These are phyloP conservation scores for Hepsetus odoe DNA, from an alignment of 2,113 vertebrate genomes.

Conservation along the genomic window DNA sequence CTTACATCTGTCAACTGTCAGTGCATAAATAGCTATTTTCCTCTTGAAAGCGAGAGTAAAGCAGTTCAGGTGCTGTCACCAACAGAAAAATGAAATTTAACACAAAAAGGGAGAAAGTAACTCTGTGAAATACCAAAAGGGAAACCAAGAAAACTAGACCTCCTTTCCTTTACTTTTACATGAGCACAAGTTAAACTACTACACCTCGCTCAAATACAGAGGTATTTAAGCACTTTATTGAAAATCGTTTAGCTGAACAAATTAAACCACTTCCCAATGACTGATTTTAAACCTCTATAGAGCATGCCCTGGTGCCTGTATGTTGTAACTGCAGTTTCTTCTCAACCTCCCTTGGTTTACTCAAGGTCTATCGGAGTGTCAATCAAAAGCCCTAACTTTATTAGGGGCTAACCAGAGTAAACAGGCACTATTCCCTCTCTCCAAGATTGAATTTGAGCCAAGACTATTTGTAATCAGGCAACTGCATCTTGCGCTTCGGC, in stretches of 20 bases:
- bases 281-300: neutral
- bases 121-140: too few relatives aligned
- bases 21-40: too few relatives aligned
- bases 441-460: slow-evolving; percentile 14
- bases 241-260: neutral
- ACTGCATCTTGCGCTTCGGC: slow-evolving; percentile 43
- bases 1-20: too few relatives aligned
- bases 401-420: slow-evolving; percentile 57
- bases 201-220: neutral
- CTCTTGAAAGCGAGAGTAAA: too few relatives aligned
- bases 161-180: neutral
- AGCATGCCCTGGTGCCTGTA: neutral
- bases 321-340: neutral
- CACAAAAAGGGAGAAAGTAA: too few relatives aligned
- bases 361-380: slow-evolving; percentile 42
- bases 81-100: too few relatives aligned
- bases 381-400: slow-evolving; percentile 50
- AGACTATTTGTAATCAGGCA: slow-evolving; percentile 50
- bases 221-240: neutral
- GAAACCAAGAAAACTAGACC: too few relatives aligned
- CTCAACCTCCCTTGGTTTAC: slow-evolving; percentile 25
- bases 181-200: neutral
- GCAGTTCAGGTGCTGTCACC: too few relatives aligned
- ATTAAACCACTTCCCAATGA: neutral
- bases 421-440: slow-evolving; percentile 35